These are phyloP conservation scores for Motacilla tschutschensis DNA, from an alignment of 2,113 vertebrate species.

Conservation along the genomic window DNA sequence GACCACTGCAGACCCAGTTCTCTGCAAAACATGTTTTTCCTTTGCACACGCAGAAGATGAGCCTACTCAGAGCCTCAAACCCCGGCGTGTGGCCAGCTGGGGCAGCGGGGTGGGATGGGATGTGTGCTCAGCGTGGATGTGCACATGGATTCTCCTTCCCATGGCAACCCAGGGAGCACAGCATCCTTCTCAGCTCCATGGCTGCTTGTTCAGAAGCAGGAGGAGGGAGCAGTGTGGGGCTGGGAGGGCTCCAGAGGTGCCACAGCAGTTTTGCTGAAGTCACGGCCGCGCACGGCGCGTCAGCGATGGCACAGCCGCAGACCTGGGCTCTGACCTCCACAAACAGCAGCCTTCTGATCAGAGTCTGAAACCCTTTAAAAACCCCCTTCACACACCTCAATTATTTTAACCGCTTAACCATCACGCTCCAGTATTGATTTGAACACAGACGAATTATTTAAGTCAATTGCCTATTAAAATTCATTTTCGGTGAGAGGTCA, in stretches of 20 bases:
- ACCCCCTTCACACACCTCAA: background rate
- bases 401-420: conserved; percentile 48
- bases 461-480: conserved; percentile 67
- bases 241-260: background rate
- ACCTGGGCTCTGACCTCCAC: background rate
- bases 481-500: conserved; percentile 45
- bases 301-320: background rate
- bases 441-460: conserved; percentile 45
- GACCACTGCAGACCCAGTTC: accelerated
- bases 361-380: background rate
- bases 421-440: conserved; percentile 26
- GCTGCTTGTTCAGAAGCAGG: background rate
- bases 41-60: background rate
- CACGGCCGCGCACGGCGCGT: accelerated
- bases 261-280: background rate
- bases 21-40: background rate
- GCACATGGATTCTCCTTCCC: background rate
- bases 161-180: accelerated
- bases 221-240: background rate
- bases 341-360: background rate
- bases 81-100: accelerated
- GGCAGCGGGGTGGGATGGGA: background rate
- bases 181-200: background rate
- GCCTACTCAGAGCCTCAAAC: background rate
- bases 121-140: background rate